phyloP scores from a whole-genome alignment of 1,140 invertebrate species.

The Heliconius hewitsoni region DNA sequence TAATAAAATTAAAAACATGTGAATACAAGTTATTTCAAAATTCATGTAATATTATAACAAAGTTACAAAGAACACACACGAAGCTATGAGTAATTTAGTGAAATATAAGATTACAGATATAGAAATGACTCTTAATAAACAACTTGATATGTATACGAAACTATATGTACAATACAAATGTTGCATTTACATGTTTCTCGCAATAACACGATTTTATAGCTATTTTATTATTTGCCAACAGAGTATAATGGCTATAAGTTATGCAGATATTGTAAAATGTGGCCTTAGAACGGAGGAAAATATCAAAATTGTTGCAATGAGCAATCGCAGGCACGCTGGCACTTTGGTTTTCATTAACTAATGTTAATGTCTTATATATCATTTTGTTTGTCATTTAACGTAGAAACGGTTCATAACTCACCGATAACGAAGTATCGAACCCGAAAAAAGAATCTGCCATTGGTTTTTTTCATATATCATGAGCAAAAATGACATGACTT shows the following conservation, averaged over 20 bases:
- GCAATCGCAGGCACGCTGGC: conserved; percentile 52
- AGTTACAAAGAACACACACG: background rate
- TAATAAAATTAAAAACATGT: background rate
- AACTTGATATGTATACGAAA: conserved; percentile 29
- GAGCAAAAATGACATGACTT: conserved; percentile 84
- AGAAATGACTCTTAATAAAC: conserved; percentile 33
- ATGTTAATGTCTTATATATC: conserved; percentile 42
- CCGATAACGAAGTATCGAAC: conserved; percentile 87
- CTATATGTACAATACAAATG: conserved; percentile 16
- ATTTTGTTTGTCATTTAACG: conserved; percentile 37
- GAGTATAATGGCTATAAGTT: background rate
- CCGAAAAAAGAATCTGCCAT: conserved; percentile 93
- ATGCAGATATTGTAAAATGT: background rate
- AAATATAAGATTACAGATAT: conserved; percentile 35
- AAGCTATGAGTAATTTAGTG: conserved; percentile 30
- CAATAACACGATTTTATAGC: background rate
- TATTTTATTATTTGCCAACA: background rate
- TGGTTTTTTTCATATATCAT: conserved; percentile 85
- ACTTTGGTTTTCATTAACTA: conserved; percentile 28
- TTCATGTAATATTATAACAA: background rate
- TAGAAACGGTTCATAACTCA: conserved; percentile 78
- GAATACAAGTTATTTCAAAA: background rate
- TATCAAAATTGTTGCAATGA: conserved; percentile 42
- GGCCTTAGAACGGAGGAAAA: conserved; percentile 34
- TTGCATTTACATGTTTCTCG: conserved; percentile 9